Conservation (phyloP, 2,888 invertebrate genomes). For the Elysia crispata region DNA sequence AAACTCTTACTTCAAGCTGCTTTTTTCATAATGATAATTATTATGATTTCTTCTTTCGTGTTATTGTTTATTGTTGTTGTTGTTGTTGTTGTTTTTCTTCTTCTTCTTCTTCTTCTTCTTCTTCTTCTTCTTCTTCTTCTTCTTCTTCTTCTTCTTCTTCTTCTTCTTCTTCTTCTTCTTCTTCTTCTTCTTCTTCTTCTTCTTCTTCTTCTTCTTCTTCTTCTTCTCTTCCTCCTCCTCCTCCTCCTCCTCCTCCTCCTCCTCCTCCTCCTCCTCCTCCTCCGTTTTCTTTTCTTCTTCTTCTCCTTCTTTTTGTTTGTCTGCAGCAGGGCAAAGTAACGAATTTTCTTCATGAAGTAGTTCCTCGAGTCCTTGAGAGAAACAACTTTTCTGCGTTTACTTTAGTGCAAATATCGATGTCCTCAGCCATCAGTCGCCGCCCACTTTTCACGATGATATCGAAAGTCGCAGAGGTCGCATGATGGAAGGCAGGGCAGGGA, state of each 20-base stretch:
- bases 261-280: conserved; percentile 4
- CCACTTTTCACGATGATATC: no score
- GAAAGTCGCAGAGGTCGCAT: no score
- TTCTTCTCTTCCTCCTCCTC: conserved; percentile 10
- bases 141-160: conserved; percentile 38
- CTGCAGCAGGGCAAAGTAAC: no score
- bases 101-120: conserved; percentile 37
- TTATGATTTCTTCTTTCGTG: background rate
- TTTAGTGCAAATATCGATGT: no score
- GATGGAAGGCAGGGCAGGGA: no score
- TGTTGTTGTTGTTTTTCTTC: no score
- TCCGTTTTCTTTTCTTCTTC: background rate
- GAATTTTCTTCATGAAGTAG: no score
- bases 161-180: conserved; percentile 39
- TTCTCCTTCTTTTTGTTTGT: background rate
- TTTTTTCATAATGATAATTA: no score
- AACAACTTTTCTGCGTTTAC: background rate
- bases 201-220: conserved; percentile 2
- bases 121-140: conserved; percentile 40
- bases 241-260: background rate
- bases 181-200: conserved; percentile 25
- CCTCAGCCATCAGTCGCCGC: no score
- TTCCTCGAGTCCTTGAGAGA: no score
- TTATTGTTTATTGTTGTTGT: no score
- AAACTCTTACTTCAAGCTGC: no score